Evolutionary conservation across 2,797 vertebrate species (phyloP), one percentile per base, ranked within the genome.

Genomic region (Jordanella pulchra): DNA sequence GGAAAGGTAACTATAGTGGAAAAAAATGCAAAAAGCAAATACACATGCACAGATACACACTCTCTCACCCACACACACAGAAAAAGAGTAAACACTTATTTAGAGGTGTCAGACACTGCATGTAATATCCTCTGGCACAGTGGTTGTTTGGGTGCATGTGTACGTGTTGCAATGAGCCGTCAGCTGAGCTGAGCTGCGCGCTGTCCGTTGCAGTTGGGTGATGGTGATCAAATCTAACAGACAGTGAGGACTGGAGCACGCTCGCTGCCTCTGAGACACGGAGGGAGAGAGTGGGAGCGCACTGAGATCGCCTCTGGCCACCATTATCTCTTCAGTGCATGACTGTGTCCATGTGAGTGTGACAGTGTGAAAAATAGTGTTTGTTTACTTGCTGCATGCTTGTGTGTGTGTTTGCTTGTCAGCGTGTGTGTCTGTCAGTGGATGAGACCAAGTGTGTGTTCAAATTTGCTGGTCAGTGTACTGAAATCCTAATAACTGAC

Each of bases 171-270:
- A 88, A 73, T 86, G 90, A 90, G 87, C 84, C 84, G 61, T 89
- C 87, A 89, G 80, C 85, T 89, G 85, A 88, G 83, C 81, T 70
- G 85, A 89, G 84, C 85, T 56, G 84, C 83, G 77, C 77, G 78
- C 87, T 92, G 88, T 91, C 91, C 89, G 72, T 87, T 88, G 86
- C 87, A 89, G 87, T 84, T 77, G 84, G 87, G 81, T 93, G 91
- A 92, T 82, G 88, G 83, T 93, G 93, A 93, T 93, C 91, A 92
- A 88, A 88, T 89, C 89, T 90, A 93, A 90, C 93, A 92, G 92
- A 91, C 88, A 90, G 90, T 85, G 89, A 88, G 84, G 86, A 84
- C 87, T 72, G 66, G 84, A 85, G 90, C 87, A 84, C 72, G 73
- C 88, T 88, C 82, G 81, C 82, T 89, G 89, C 89, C 85, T 91